A percentile compares a stretch with the other conserved stretches of the same genome.
Conservation (phyloP, 2,888 invertebrate genomes). For the Andrena hattorfiana region DNA sequence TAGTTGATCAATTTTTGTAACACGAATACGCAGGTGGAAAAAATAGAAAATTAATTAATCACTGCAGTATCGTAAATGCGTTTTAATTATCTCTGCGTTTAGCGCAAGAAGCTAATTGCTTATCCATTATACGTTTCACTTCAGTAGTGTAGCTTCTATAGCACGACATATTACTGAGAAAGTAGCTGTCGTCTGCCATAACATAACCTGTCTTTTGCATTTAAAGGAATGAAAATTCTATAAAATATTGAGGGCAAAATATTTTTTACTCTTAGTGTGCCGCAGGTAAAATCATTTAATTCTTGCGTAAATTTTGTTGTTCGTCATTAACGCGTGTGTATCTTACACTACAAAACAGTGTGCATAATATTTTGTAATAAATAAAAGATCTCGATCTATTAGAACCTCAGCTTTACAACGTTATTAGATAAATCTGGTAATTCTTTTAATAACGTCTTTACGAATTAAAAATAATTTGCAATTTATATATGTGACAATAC, state of each 20-base stretch:
- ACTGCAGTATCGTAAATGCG: not conserved
- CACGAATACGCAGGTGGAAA: not conserved
- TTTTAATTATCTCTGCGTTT: not conserved
- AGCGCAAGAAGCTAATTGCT: too few relatives aligned
- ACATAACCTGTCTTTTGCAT: conserved; percentile 53
- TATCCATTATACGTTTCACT: not conserved
- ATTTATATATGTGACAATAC: not conserved
- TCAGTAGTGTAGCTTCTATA: not conserved
- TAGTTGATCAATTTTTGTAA: not conserved
- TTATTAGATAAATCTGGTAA: not conserved
- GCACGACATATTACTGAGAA: not conserved
- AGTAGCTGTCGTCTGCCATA: conserved; percentile 61
- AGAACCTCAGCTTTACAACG: not conserved
- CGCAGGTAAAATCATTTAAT: not conserved
- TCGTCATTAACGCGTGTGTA: conserved; percentile 1
- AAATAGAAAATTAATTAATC: not conserved
- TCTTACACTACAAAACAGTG: not conserved
- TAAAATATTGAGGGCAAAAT: not conserved
- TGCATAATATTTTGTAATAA: conserved; percentile 16
- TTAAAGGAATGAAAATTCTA: not conserved
- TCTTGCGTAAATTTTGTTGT: conserved; percentile 10
- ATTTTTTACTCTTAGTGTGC: not conserved
- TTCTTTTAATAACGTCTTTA: not conserved
- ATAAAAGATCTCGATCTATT: not conserved
- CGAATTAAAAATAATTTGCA: not conserved